Evolutionary conservation across 1,140 invertebrate genomes (phyloP), one percentile per base, ranked within the genome.

Genomic region (Choristoneura fumiferana): DNA sequence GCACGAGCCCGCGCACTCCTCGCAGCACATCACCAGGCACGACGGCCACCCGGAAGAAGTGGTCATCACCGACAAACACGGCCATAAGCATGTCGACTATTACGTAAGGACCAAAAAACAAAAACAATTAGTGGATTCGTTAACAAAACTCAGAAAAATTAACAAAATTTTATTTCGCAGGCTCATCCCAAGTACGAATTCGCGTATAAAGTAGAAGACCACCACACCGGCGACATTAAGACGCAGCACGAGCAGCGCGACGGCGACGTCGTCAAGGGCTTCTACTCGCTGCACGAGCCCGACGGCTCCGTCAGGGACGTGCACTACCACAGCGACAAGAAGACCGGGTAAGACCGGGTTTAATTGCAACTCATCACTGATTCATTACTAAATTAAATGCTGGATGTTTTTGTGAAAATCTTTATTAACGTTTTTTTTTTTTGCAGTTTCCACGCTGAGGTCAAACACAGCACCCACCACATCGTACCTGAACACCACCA

Each of bases 111-210:
- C 6, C 10, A 10, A 18, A 0, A 15, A 40, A 40, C 22, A 6
- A 15, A 15, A 9, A 9, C 33, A 34, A 5, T 34, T 15, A n/a
- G n/a, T n/a, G n/a, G n/a, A n/a, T n/a, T n/a, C n/a, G n/a, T n/a
- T n/a, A n/a, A n/a, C n/a, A n/a, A n/a, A n/a, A n/a, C n/a, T n/a
- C n/a, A n/a, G n/a, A n/a, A 29, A 29, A 10, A 17, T 5, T 17
- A 40, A 14, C 9, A 15, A 8, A 15, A 14, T 33, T 37, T 1
- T 36, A 35, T 49, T 4, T 34, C 9, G 4, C 22, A 66, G 61
- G 54, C 67, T 35, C 65, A 84, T 54, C 78, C 79, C 17, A 81
- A 84, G 63, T 86, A 86, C 68, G 66, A 73, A 12, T 82, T 77
- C 67, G 65, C 77, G 52, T 82, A 82, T 65, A 75, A 71, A 13